Conservation (phyloP, 2,113 vertebrate species). For the Tauraco erythrolophus region DNA sequence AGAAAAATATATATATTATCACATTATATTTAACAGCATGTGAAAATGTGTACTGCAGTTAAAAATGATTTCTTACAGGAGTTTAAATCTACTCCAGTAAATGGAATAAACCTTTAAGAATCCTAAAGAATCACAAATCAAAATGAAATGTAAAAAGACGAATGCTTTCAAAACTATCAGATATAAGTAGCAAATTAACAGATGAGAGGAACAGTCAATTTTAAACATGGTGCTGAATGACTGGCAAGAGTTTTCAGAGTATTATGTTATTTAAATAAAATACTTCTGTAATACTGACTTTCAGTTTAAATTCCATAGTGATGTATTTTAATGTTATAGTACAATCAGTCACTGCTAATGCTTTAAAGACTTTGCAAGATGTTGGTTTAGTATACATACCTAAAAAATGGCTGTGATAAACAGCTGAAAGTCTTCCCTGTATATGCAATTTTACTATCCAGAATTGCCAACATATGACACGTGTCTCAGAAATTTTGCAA, state of each 20-base stretch:
- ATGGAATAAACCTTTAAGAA: not conserved
- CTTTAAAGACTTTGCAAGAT: not conserved
- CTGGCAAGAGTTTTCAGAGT: not conserved
- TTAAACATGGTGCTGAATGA: not conserved
- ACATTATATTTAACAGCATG: not conserved
- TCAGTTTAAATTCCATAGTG: not conserved
- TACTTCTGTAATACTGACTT: not conserved
- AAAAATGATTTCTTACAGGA: not conserved
- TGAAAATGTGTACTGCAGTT: not conserved
- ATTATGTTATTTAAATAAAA: not conserved
- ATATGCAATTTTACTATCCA: not conserved
- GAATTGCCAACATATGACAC: not conserved
- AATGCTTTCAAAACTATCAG: not conserved
- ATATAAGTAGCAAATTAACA: not conserved
- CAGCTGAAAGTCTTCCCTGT: not conserved
- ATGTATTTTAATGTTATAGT: not conserved
- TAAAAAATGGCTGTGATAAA: not conserved
- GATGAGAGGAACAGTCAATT: not conserved
- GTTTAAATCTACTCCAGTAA: not conserved
- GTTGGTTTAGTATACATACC: fast-evolving
- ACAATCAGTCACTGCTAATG: not conserved
- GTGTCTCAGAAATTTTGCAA: not conserved
- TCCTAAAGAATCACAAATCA: not conserved
- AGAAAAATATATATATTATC: not conserved
- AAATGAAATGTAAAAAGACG: not conserved